Base-by-base conservation (phyloP, 2,113 vertebrate species). In the Varanus komodoensis region DNA sequence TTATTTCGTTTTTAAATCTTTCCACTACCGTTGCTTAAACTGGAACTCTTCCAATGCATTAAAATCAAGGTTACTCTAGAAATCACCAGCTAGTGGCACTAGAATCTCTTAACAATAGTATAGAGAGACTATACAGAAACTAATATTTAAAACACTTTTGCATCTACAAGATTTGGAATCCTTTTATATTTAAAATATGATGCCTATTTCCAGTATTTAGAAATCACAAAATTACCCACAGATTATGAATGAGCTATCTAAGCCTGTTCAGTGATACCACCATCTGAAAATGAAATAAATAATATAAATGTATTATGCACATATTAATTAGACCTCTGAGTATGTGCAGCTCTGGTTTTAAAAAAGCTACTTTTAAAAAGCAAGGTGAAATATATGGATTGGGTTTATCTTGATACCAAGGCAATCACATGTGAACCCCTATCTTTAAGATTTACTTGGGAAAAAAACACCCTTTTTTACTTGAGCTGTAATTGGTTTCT, bases 111-210 rank as follows among this genome's bases (percentile, higher is more conserved):
- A 21, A 71, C 5, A 75, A 81, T 89, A 89, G 80, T 87, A 50
- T 81, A 0, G 6, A 91, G 89, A 44, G 38, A 44, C 38, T 89
- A 52, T 87, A 44, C 88, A 0, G 2, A 69, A 69, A 86, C 85
- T 88, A 75, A 61, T 86, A 91, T 68, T 86, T 38, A 87, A 92
- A 82, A 19, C 87, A 68, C 78, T 82, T 91, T 91, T 81, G 82
- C 12, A 50, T 29, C 9, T 21, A 71, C n/a, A 44, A 19, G 57
- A 38, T 38, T 38, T 64, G 17, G 44, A 54, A 19, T 17, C n/a
- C n/a, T 74, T 74, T 74, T 3, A 12, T 23, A 81, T 52, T 17
- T 1, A n/a, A 25, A 82, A 57, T n/a, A 54, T 57, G 8, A 82
- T 17, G 27, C 27, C 38, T 71, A 69, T 71, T 84, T 68, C 64